These are phyloP conservation scores for Drosophila navojoa DNA, from an alignment of 1,140 invertebrate genomes.

Conservation along the genomic window DNA sequence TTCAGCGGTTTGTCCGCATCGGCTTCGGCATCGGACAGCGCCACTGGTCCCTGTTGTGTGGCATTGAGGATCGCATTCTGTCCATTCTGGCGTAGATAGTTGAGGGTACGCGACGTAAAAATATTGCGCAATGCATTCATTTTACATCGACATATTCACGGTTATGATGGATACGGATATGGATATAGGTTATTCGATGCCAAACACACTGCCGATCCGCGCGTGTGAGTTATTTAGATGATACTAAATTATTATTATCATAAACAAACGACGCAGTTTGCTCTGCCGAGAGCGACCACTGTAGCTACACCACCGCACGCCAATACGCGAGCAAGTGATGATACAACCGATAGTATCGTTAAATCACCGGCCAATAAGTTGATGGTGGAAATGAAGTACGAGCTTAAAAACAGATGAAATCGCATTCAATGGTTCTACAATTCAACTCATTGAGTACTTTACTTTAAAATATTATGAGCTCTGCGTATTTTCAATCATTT, in stretches of 20 bases:
- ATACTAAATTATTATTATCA: constrained; percentile 12
- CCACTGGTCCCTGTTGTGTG: constrained; percentile 58
- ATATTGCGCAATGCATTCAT: constrained; percentile 83
- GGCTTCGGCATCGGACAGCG: constrained; percentile 51
- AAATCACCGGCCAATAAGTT: too few relatives aligned
- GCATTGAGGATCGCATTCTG: constrained; percentile 78
- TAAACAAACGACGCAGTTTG: constrained; percentile 24
- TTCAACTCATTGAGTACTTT: too few relatives aligned
- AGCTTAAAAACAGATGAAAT: too few relatives aligned
- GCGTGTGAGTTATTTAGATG: constrained; percentile 20
- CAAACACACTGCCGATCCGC: constrained; percentile 3
- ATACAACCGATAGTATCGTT: neutral
- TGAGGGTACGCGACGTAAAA: constrained; percentile 75
- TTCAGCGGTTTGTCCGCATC: constrained; percentile 47
- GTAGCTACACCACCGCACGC: constrained; percentile 4
- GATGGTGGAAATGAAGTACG: too few relatives aligned
- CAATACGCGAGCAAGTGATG: neutral
- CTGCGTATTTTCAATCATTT: too few relatives aligned
- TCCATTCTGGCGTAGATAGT: constrained; percentile 77
- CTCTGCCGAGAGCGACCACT: constrained; percentile 5
- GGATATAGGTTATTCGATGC: constrained; percentile 1
- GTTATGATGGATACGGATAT: constrained; percentile 23
- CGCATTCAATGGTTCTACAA: too few relatives aligned
- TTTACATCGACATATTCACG: constrained; percentile 55
- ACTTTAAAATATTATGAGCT: too few relatives aligned